These are phyloP conservation scores for Drosophila quinaria DNA, from an alignment of 2,888 invertebrate genomes.

Conservation along the genomic window DNA sequence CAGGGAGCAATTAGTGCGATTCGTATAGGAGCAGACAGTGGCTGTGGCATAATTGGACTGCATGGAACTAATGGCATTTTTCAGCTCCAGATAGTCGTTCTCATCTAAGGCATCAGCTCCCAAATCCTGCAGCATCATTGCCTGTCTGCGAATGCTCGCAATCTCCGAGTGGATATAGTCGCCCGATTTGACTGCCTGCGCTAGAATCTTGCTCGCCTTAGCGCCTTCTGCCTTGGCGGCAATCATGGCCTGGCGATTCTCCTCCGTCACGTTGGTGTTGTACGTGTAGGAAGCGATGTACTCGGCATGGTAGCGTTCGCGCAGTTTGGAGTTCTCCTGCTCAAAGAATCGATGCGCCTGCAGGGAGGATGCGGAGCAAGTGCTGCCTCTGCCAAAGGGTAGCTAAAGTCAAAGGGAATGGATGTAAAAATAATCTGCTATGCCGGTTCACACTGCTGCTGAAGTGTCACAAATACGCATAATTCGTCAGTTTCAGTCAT, in stretches of 20 bases:
- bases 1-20: slow-evolving; percentile 89
- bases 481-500: too few relatives aligned
- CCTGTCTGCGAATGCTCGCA: slow-evolving; percentile 89
- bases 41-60: slow-evolving; percentile 91
- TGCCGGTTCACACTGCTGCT: too few relatives aligned
- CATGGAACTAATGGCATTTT: slow-evolving; percentile 90
- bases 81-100: slow-evolving; percentile 88
- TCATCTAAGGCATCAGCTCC: slow-evolving; percentile 90
- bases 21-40: slow-evolving; percentile 90
- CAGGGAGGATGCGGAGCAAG: slow-evolving; percentile 80
- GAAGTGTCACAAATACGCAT: too few relatives aligned
- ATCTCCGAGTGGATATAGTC: slow-evolving; percentile 91
- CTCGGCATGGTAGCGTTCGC: slow-evolving; percentile 87
- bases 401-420: slow-evolving; percentile 28
- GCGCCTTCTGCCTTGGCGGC: slow-evolving; percentile 76
- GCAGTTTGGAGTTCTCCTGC: slow-evolving; percentile 88
- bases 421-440: background rate
- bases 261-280: slow-evolving; percentile 91
- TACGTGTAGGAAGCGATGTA: slow-evolving; percentile 88
- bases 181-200: slow-evolving; percentile 85
- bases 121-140: slow-evolving; percentile 89
- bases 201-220: slow-evolving; percentile 79
- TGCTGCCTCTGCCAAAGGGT: slow-evolving; percentile 33
- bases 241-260: slow-evolving; percentile 87
- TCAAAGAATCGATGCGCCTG: slow-evolving; percentile 88